phyloP scores from a whole-genome alignment of 2,797 vertebrate species.

The Sebastes cheni region DNA sequence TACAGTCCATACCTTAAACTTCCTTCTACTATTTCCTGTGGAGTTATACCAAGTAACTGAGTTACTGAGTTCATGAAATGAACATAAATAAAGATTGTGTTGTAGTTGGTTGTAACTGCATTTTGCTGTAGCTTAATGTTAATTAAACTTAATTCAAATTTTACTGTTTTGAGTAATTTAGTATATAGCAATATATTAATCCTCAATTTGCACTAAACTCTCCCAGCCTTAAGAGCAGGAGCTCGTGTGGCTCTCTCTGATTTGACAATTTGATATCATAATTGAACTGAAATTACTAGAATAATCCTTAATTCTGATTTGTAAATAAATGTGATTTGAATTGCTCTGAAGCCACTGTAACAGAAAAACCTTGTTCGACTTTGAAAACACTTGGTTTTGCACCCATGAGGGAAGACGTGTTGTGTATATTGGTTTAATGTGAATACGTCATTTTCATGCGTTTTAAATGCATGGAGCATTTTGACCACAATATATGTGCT shows the following conservation, averaged over 20 bases:
- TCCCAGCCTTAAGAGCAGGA: not conserved
- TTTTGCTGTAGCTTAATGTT: not conserved
- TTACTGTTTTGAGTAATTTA: not conserved
- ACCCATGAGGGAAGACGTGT: not conserved
- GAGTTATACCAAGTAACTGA: not conserved
- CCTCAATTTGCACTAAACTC: not conserved
- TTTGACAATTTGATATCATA: not conserved
- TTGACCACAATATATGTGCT: not conserved
- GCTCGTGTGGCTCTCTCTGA: not conserved
- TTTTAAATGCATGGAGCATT: constrained; percentile 15
- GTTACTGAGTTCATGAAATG: not conserved
- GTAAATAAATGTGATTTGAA: not conserved
- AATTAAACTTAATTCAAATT: not conserved
- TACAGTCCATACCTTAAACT: not conserved
- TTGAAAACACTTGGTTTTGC: not conserved
- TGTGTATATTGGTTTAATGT: constrained; percentile 2
- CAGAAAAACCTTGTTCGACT: not conserved
- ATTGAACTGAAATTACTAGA: not conserved
- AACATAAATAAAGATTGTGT: not conserved
- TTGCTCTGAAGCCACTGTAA: not conserved
- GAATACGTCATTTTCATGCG: not conserved
- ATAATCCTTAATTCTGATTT: not conserved
- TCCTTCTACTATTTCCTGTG: not conserved
- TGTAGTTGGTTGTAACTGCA: not conserved
- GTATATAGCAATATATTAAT: not conserved